A percentile compares a stretch with the other conserved stretches of the same genome.
These are phyloP conservation scores for Hoplostethus mediterraneus DNA, from an alignment of 2,797 vertebrate species.

Conservation along the genomic window DNA sequence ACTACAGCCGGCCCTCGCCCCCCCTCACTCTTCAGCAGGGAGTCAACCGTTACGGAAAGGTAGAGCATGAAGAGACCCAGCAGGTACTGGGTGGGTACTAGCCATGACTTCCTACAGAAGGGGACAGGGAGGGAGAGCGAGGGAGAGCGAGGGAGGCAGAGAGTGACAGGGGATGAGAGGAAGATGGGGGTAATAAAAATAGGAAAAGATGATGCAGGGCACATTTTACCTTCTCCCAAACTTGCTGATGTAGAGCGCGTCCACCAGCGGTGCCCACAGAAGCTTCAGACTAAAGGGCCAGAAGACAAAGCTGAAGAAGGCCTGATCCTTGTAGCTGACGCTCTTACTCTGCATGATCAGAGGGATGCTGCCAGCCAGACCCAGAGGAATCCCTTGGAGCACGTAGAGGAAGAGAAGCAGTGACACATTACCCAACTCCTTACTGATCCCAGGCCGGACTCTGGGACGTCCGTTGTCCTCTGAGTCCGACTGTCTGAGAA, in stretches of 20 bases:
- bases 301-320: slow-evolving; percentile 98
- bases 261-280: slow-evolving; percentile 96
- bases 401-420: slow-evolving; percentile 96
- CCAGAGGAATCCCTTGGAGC: slow-evolving; percentile 96
- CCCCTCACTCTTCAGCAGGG: slow-evolving; percentile 85
- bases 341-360: slow-evolving; percentile 94
- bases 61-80: slow-evolving; percentile 97
- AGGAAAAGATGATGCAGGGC: background rate
- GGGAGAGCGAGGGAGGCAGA: too few species aligned
- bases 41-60: slow-evolving; percentile 89
- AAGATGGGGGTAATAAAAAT: background rate
- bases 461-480: slow-evolving; percentile 45
- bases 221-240: slow-evolving; percentile 90
- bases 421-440: slow-evolving; percentile 89
- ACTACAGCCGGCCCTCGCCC: slow-evolving; percentile 86
- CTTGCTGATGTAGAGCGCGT: slow-evolving; percentile 90
- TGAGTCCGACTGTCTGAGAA: slow-evolving; percentile 70
- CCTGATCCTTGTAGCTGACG: slow-evolving; percentile 96
- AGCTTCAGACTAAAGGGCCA: slow-evolving; percentile 99
- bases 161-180: too few species aligned
- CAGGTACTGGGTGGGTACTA: slow-evolving; percentile 96
- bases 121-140: too few species aligned
- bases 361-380: slow-evolving; percentile 96
- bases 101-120: slow-evolving; percentile 91
- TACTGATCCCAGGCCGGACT: slow-evolving; percentile 70